These are phyloP conservation scores for Crossocerus cetratus DNA, from an alignment of 2,888 invertebrate species.

Conservation along the genomic window DNA sequence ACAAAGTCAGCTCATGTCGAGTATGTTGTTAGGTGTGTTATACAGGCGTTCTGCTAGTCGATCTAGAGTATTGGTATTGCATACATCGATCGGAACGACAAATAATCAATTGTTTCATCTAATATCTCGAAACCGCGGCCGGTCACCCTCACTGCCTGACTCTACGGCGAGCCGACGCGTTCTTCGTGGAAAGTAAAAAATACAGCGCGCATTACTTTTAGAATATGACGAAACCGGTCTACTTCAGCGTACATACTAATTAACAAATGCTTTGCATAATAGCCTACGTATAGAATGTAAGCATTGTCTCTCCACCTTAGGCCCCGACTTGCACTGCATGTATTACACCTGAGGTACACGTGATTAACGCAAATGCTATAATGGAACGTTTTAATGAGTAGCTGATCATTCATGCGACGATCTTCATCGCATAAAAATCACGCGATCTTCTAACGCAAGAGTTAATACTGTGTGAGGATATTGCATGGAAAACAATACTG, in stretches of 20 bases:
- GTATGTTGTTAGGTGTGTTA: conserved; percentile 24
- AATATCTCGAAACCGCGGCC: conserved; percentile 23
- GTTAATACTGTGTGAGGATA: not conserved
- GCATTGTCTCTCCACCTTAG: conserved; percentile 36
- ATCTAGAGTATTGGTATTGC: conserved; percentile 36
- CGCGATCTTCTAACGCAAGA: too few relatives aligned
- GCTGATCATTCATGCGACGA: too few relatives aligned
- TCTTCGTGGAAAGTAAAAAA: conserved; percentile 6
- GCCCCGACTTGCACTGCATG: conserved; percentile 24
- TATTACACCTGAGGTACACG: too few relatives aligned
- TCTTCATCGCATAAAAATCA: too few relatives aligned
- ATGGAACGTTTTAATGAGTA: not conserved
- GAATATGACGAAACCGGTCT: not conserved
- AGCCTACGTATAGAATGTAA: conserved; percentile 36
- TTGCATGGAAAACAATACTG: not conserved
- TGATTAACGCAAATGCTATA: not conserved
- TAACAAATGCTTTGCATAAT: conserved; percentile 57
- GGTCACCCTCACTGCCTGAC: conserved; percentile 8
- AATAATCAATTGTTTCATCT: conserved; percentile 16
- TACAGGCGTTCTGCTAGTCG: conserved; percentile 32
- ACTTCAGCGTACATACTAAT: conserved; percentile 52
- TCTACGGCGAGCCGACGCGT: conserved; percentile 11
- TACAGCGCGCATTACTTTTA: not conserved
- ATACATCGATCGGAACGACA: conserved; percentile 26
- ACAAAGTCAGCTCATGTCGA: conserved; percentile 40